A percentile compares a stretch with the other conserved stretches of the same genome.
Evolutionary conservation across 2,888 invertebrate species (phyloP).

Genomic region (Acleris holmiana): DNA sequence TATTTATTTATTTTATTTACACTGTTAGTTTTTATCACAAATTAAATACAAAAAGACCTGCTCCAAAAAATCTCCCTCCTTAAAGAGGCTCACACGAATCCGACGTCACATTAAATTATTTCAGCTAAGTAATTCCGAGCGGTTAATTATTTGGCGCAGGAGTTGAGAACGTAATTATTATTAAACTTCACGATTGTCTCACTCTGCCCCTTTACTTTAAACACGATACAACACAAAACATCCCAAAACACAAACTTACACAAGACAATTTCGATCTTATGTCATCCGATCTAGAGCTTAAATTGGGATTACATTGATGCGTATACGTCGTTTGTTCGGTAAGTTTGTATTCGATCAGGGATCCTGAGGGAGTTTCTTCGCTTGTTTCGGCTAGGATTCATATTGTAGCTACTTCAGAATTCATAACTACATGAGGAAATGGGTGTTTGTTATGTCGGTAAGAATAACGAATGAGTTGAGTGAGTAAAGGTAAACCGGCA

Average conservation of each 20-base stretch:
- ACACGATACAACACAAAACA: conserved; percentile 45
- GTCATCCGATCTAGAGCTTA: conserved; percentile 47
- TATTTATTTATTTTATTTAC: too few relatives aligned
- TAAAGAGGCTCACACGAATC: conserved; percentile 51
- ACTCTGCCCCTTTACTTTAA: conserved; percentile 79
- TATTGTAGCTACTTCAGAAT: conserved; percentile 76
- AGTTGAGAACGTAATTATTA: conserved; percentile 85
- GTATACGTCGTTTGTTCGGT: conserved; percentile 45
- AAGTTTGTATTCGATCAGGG: conserved; percentile 64
- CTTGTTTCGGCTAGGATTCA: conserved; percentile 80
- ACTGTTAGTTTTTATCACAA: too few relatives aligned
- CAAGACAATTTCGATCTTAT: conserved; percentile 48
- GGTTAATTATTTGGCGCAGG: conserved; percentile 84
- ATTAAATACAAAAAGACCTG: too few relatives aligned
- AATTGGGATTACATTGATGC: conserved; percentile 43
- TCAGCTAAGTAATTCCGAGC: conserved; percentile 84
- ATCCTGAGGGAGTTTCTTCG: conserved; percentile 82
- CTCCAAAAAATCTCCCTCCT: background rate
- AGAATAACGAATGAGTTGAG: background rate
- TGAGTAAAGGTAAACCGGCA: too few relatives aligned
- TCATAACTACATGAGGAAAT: conserved; percentile 53
- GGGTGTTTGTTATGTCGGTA: conserved; percentile 2
- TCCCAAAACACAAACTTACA: conserved; percentile 45
- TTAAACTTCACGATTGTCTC: conserved; percentile 85
- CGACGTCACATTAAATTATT: conserved; percentile 83